A percentile compares a stretch with the other conserved stretches of the same genome.
These are phyloP conservation scores for Acipenser ruthenus DNA, from an alignment of 2,797 vertebrate species.

Conservation along the genomic window DNA sequence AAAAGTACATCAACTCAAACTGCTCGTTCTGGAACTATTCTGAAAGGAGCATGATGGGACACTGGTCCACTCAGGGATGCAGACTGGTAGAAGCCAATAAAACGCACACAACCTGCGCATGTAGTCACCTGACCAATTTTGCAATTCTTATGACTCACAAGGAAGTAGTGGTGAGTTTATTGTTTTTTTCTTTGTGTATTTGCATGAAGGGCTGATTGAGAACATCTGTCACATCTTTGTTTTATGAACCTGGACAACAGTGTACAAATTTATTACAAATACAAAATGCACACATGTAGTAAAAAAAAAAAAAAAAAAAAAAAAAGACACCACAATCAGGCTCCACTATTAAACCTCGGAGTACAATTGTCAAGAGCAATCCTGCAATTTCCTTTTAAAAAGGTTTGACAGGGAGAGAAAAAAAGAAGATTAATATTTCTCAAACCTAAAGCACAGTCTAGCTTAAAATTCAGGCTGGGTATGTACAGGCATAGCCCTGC, in stretches of 20 bases:
- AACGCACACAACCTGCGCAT: slow-evolving; percentile 92
- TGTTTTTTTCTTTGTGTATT: background rate
- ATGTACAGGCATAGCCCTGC: slow-evolving; percentile 1
- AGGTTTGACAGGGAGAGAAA: background rate
- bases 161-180: slow-evolving; percentile 73
- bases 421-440: background rate
- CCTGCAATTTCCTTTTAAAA: slow-evolving; percentile 1
- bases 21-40: slow-evolving; percentile 99
- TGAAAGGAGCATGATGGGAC: slow-evolving; percentile 97
- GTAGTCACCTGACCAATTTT: slow-evolving; percentile 97
- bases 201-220: background rate
- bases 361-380: background rate
- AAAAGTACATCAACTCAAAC: slow-evolving; percentile 98
- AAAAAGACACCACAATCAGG: background rate
- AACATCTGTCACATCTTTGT: slow-evolving; percentile 4
- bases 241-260: slow-evolving; percentile 5
- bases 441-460: background rate
- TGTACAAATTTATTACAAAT: no score
- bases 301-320: no score
- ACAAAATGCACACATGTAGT: no score
- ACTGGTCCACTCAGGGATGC: slow-evolving; percentile 98
- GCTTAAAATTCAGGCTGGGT: background rate
- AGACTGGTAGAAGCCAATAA: slow-evolving; percentile 90
- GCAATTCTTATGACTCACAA: slow-evolving; percentile 95
- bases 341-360: slow-evolving; percentile 4